phyloP scores from a whole-genome alignment of 1,140 invertebrate genomes.

The Apis laboriosa region DNA sequence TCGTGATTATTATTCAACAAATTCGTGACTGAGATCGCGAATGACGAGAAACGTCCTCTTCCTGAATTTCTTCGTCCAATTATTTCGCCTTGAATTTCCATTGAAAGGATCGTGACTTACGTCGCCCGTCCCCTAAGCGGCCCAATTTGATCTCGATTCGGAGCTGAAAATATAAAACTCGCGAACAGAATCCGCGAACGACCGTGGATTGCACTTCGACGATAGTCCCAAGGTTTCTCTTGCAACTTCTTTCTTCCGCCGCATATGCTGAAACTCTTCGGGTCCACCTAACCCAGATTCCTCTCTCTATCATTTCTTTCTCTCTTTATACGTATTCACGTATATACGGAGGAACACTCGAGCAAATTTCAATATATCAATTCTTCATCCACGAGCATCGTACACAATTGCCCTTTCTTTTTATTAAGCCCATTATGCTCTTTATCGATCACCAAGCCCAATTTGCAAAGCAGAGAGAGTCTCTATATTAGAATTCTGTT shows the following conservation, averaged over 20 bases:
- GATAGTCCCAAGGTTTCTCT: conserved; percentile 5
- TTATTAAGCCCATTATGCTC: too few relatives aligned
- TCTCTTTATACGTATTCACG: neutral
- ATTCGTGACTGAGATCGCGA: too few relatives aligned
- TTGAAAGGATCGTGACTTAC: neutral
- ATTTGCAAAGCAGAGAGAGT: too few relatives aligned
- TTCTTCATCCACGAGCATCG: too few relatives aligned
- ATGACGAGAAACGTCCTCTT: too few relatives aligned
- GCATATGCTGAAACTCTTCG: neutral
- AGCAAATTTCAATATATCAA: neutral
- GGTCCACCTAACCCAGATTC: conserved; percentile 20
- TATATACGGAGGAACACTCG: neutral
- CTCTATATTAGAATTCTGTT: too few relatives aligned
- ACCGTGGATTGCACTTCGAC: conserved; percentile 5
- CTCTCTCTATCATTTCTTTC: too few relatives aligned
- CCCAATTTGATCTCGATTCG: neutral
- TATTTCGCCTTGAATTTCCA: neutral
- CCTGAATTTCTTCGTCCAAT: too few relatives aligned
- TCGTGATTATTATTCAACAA: too few relatives aligned
- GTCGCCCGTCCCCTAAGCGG: neutral
- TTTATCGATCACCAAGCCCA: too few relatives aligned
- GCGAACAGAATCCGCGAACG: neutral
- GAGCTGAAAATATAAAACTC: neutral
- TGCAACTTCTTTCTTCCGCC: neutral
- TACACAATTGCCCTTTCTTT: too few relatives aligned